Evolutionary conservation across 2,113 vertebrate species (phyloP).

Genomic region (Erpornis zantholeuca): DNA sequence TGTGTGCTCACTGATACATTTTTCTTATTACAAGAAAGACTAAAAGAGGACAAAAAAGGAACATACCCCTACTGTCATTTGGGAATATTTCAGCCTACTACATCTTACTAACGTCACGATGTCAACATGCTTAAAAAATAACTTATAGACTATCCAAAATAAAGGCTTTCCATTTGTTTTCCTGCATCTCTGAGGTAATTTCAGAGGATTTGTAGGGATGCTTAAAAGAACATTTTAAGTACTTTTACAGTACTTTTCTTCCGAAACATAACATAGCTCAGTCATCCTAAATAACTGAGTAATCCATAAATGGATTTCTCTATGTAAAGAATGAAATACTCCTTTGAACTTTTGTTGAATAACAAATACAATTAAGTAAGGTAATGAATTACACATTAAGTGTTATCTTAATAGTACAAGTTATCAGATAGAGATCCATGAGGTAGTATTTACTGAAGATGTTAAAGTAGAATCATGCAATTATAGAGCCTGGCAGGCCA

Average conservation of each 20-base stretch:
- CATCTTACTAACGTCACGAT: not conserved
- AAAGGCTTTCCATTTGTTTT: not conserved
- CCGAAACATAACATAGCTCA: not conserved
- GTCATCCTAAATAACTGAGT: not conserved
- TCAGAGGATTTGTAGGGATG: not conserved
- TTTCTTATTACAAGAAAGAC: not conserved
- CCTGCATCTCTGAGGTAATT: not conserved
- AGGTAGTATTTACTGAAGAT: not conserved
- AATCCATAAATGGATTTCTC: not conserved
- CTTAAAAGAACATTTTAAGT: not conserved
- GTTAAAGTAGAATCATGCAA: not conserved
- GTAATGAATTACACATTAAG: not conserved
- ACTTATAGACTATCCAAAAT: not conserved
- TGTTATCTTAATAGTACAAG: not conserved
- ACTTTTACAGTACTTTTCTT: not conserved
- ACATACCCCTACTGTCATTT: not conserved
- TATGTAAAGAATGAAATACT: not conserved
- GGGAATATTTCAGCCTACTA: not conserved
- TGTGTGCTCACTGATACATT: not conserved
- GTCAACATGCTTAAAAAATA: slow-evolving; percentile 9
- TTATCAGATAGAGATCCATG: not conserved
- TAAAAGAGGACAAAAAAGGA: not conserved
- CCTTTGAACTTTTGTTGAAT: not conserved
- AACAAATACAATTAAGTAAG: not conserved
- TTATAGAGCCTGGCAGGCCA: not conserved